These are phyloP conservation scores for Gymnothorax reevesii DNA, from an alignment of 2,797 vertebrate genomes.

Conservation along the genomic window DNA sequence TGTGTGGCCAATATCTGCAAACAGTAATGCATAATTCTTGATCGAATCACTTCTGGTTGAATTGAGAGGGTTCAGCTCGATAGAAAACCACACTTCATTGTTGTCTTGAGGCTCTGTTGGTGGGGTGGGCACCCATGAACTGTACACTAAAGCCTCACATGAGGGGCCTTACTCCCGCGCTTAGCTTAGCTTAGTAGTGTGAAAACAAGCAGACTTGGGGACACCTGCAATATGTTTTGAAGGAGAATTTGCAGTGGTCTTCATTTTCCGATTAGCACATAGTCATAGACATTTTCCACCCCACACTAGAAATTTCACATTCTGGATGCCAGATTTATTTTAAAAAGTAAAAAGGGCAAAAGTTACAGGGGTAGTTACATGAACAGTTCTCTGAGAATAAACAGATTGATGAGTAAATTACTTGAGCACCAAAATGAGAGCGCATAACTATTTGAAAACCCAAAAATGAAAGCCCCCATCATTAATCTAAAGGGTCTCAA, in stretches of 20 bases:
- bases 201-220: background rate
- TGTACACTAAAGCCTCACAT: background rate
- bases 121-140: no score
- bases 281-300: background rate
- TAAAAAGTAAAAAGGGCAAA: no score
- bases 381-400: constrained; percentile 28
- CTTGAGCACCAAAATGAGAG: no score
- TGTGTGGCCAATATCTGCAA: background rate
- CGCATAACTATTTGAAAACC: background rate
- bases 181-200: background rate
- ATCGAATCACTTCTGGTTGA: background rate
- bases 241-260: no score
- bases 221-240: background rate
- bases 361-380: background rate
- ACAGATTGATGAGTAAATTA: background rate
- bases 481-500: background rate
- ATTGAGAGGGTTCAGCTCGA: background rate
- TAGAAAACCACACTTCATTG: background rate
- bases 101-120: background rate
- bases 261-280: no score
- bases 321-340: no score
- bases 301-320: background rate
- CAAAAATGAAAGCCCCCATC: background rate
- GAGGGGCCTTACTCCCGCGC: background rate
- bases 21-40: background rate